Evolutionary conservation across 2,113 vertebrate species (phyloP).

Genomic region (Aepyceros melampus): DNA sequence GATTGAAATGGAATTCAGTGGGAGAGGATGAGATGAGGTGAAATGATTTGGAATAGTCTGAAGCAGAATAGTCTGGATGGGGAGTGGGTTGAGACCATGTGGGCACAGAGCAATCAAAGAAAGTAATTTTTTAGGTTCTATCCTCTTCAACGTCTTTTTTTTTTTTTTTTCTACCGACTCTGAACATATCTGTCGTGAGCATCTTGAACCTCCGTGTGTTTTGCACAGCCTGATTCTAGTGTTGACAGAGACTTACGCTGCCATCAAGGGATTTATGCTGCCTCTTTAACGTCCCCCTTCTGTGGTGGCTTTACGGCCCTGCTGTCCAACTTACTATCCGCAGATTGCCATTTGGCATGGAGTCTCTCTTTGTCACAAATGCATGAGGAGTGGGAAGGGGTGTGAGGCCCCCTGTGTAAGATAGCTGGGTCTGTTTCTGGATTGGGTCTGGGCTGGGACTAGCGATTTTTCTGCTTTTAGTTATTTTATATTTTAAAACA

Average conservation of each 20-base stretch:
- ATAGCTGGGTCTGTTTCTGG: background rate
- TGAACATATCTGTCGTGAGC: background rate
- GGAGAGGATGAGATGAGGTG: background rate
- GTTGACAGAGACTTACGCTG: constrained; percentile 29
- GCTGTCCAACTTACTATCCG: background rate
- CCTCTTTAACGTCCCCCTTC: constrained; percentile 24
- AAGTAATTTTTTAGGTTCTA: background rate
- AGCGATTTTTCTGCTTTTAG: background rate
- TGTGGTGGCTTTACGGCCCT: constrained; percentile 33
- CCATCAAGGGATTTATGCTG: background rate
- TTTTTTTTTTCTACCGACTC: background rate
- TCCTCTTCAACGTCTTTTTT: background rate
- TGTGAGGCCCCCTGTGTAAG: background rate
- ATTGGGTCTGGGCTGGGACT: background rate
- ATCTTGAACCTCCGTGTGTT: constrained; percentile 28
- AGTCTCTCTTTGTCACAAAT: constrained; percentile 1
- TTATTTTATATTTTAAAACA: background rate
- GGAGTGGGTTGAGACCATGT: background rate
- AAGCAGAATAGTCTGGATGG: background rate
- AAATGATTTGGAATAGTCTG: background rate
- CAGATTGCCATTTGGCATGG: background rate
- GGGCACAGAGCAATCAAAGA: background rate
- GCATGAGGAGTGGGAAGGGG: background rate
- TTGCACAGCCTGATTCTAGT: background rate
- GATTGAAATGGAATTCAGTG: background rate